Conservation (phyloP, 2,888 invertebrate species). For the Bruchidius siliquastri region DNA sequence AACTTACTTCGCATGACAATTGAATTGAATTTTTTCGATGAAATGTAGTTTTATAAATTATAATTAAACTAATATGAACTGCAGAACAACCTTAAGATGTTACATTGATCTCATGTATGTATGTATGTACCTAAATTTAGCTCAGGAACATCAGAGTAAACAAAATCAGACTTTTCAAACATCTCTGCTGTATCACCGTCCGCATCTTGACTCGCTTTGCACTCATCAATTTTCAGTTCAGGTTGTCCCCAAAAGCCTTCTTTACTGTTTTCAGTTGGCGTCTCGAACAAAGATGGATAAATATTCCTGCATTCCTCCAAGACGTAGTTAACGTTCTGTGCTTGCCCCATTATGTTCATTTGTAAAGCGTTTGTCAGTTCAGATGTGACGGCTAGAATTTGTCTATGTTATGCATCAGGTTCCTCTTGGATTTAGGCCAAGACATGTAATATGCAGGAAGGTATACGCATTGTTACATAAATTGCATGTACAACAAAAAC, state of each 20-base stretch:
- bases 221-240: neutral
- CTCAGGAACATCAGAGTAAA: neutral
- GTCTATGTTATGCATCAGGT: neutral
- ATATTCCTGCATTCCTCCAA: conserved; percentile 25
- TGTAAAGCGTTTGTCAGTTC: conserved; percentile 25
- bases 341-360: conserved; percentile 24
- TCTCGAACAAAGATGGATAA: conserved; percentile 20
- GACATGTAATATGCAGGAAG: too few relatives aligned
- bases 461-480: too few relatives aligned
- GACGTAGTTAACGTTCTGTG: conserved; percentile 21
- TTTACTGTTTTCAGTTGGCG: neutral
- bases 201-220: neutral
- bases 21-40: too few relatives aligned
- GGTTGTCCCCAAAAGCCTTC: neutral
- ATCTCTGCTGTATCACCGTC: neutral
- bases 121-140: neutral
- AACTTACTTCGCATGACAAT: too few relatives aligned
- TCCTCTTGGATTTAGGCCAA: too few relatives aligned
- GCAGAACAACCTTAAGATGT: too few relatives aligned
- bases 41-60: too few relatives aligned
- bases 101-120: too few relatives aligned
- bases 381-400: conserved; percentile 21
- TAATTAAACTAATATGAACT: too few relatives aligned
- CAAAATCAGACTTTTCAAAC: neutral
- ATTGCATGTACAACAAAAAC: too few relatives aligned